Base-by-base conservation (phyloP, 1,140 invertebrate genomes). In the Lasioglossum baleicum region DNA sequence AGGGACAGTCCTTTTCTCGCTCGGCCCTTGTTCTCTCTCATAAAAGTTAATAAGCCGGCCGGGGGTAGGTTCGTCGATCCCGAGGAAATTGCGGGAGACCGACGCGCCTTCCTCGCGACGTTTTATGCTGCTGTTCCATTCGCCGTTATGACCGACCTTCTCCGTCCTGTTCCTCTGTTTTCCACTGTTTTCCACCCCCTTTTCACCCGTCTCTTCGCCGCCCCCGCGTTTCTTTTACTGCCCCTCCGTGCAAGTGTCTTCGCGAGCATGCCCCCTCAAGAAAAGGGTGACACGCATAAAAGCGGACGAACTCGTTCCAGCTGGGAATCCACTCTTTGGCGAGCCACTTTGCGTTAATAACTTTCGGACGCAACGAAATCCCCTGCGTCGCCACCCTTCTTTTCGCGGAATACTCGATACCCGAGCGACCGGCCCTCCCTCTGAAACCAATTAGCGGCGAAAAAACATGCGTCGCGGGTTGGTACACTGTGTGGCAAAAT, bases 21-120 rank as follows among this genome's bases (percentile, higher is more conserved):
- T 70, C 53, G 70, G 63, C 40, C 66, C 31, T 22, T 13, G 63
- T 20, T 35, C 17, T 56, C 68, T 31, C 72, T 78, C 83, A 72
- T 84, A 84, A 84, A 84, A 84, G 76, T 84, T 84, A 84, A 84
- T 84, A 84, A 84, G 76, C 83, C 70, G 60, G 58, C 67, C 58
- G 69, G 65, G 44, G 65, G 65, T 40, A 67, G 66, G 60, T 75
- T 82, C 76, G 83, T 83, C 75, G 81, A 84, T 83, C 56, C 76
- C 70, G 56, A 72, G 76, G 68, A 84, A 84, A 83, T 84, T 83
- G 81, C 82, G 76, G 81, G n/a, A 70, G 63, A 80, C 83, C 76
- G 72, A 58, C 83, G 66, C 67, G 67, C 42, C 61, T 53, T 83
- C 51, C 69, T 26, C 56, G 66, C 67, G 67, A 72, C 76, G 63